Evolutionary conservation across 35 echinoderm and acorn worm species (phyloP), one percentile per base, ranked within the genome.

Genomic region (Diadema setosum): DNA sequence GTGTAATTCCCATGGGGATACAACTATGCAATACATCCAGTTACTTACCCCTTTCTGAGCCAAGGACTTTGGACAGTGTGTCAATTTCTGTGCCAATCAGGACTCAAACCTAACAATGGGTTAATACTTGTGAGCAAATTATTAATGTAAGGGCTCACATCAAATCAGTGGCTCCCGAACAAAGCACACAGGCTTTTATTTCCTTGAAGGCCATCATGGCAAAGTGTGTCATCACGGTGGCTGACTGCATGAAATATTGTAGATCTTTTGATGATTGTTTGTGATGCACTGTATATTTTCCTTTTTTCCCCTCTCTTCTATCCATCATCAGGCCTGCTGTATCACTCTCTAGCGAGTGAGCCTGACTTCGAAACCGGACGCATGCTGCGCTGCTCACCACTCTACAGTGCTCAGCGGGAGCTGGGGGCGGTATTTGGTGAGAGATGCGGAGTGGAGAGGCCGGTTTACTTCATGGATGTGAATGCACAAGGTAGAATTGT

Each of bases 391-490:
- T 92, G 89, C 44, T 92, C 92, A 36, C 81, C 96, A 16, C 89
- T 99, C 14, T 92, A 95, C 81, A 69, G 87, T 29, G 60, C 89
- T 24, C 93, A 86, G 32, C 58, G 81, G 31, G 85, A 84, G 39
- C 81, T 87, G 8, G 92, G 92, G 36, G 96, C 96, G 43, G 90
- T 99, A 8, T 99, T 99, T 87, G 96, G 89, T 29, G 89, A 99
- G 48, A 92, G 63, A 39, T 50, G 46, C 58, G 96, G 96, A 15
- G 64, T 89, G 35, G 96, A 99, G 61, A 56, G 89, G 59, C 96
- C 96, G 17, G 83, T 90, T 17, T 97, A 75, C 74, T 97, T 84
- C 58, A 57, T 89, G 78, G 65, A 97, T 75, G 84, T 84, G 46
- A 82, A 63, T 24, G 85, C 91, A 42, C 91, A 90, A 92, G 94